Evolutionary conservation across 2,888 invertebrate species (phyloP).

Genomic region (Masnerella sp.): DNA sequence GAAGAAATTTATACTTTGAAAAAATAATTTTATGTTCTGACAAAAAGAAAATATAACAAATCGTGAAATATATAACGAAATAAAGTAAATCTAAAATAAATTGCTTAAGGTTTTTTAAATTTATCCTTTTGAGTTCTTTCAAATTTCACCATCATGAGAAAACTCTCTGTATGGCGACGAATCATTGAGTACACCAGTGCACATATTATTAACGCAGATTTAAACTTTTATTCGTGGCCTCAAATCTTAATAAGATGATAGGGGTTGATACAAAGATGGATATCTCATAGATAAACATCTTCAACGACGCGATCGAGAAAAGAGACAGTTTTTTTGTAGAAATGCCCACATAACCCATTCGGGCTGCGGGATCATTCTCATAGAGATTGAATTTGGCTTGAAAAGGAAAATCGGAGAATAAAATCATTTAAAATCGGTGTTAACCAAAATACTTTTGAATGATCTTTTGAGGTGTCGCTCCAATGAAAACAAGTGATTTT

Average conservation of each 20-base stretch:
- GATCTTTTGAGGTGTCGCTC: too few species aligned
- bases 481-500: too few species aligned
- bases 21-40: too few species aligned
- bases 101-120: neutral
- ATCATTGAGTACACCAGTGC: too few species aligned
- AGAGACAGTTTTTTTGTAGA: conserved; percentile 59
- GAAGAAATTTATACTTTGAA: too few species aligned
- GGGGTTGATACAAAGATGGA: conserved; percentile 65
- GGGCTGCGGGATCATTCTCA: conserved; percentile 58
- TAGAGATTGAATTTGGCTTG: conserved; percentile 4
- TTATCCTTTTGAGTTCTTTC: neutral
- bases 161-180: too few species aligned
- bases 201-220: too few species aligned
- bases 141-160: too few species aligned
- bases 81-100: too few species aligned
- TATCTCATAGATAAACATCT: conserved; percentile 67
- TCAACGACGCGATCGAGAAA: conserved; percentile 50
- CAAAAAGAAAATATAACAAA: too few species aligned
- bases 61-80: too few species aligned
- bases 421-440: conserved; percentile 1
- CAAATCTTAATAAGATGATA: conserved; percentile 39
- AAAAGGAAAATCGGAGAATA: neutral
- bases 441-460: too few species aligned
- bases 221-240: conserved; percentile 7
- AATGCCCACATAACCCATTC: conserved; percentile 62